Evolutionary conservation across 1,140 invertebrate genomes (phyloP), one percentile per base, ranked within the genome.

Genomic region (Sipha flava): DNA sequence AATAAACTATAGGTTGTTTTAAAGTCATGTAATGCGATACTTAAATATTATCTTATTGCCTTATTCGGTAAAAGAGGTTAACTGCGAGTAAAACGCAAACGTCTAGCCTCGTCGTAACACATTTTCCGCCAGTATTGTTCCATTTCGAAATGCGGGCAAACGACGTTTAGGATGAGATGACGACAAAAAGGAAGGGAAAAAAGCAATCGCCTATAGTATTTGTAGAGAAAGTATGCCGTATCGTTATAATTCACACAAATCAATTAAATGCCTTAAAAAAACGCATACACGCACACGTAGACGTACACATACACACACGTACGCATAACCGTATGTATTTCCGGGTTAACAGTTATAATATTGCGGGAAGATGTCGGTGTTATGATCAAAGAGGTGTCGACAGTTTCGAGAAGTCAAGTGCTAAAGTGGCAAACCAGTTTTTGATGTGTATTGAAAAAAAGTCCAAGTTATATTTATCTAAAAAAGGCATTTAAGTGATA

Each of bases 21-120:
- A 23, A 21, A 66, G 21, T 5, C 21, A 31, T 66, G 21, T 70
- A 70, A 72, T 7, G 4, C 43, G 45, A 49, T 72, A 72, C 68
- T 72, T 72, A 34, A 66, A 66, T 66, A 66, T 66, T 59, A 29
- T n/a, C 14, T 77, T 77, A 77, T 77, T 43, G 12, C 73, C 73
- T 43, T 77, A 77, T 77, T 37, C 34, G 73, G 73, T 29, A 43
- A 75, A 77, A 77, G 73, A 77, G 73, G 73, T 77, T 77, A 77
- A 77, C 73, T 43, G 52, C 52, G 49, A 43, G 31, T 21, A 54
- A 73, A 73, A 73, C 47, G 31, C 12, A 40, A 47, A 3, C 73
- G 73, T 77, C 52, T 77, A 18, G 47, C 18, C 73, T 59, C 9
- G 34, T 16, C 52, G 73, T 77, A 77, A 77, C 73, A 77, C 49